Evolutionary conservation across 64 coral and sea anemone species (phyloP), one percentile per base, ranked within the genome.

Genomic region (Montipora foliosa): DNA sequence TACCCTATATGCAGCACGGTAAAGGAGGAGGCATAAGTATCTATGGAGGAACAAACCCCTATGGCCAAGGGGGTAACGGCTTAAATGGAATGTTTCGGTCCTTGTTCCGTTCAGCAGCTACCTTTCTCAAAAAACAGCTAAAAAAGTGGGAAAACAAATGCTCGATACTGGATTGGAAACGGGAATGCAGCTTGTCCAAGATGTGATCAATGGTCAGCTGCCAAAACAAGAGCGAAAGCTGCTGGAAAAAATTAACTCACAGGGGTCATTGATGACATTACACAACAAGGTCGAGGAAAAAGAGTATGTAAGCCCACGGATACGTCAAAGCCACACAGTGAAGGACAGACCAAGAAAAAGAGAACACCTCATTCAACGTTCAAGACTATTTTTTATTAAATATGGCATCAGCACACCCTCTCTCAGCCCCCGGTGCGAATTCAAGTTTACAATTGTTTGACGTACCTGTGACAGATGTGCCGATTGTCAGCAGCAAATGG

Each of bases 21-120:
- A 64, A 69, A 22, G 81, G 81, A 13, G 52, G 17, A 29, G 25
- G 25, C 20, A 61, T 83, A n/a, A 62, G 55, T 69, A 37, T 67
- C 20, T 84, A 17, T 17, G 7, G 9, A 64, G 83, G 83, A 20
- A 19, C 37, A 22, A 25, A 67, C 22, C 62, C 61, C 55, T 87
- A 87, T 61, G 64, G 64, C 49, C 83, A 87, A 87, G 60, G 83
- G 44, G 83, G 83, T 20, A 87, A 68, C 24, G 83, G 83, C 2
- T 3, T 69, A 47, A 25, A 62, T 17, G 59, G 83, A 6, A 69
- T 87, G 83, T 87, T 87, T 52, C 61, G 60, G 9, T 67, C 60
- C 2, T 48, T 87, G 5, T 67, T 70, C 13, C 29, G 83, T 7
- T 69, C 62, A 70, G 83, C 83, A 4, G 47, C 60, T 6, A 60